A percentile compares a stretch with the other conserved stretches of the same genome.
These are phyloP conservation scores for Eclectus roratus DNA, from an alignment of 2,113 vertebrate species.

Conservation along the genomic window DNA sequence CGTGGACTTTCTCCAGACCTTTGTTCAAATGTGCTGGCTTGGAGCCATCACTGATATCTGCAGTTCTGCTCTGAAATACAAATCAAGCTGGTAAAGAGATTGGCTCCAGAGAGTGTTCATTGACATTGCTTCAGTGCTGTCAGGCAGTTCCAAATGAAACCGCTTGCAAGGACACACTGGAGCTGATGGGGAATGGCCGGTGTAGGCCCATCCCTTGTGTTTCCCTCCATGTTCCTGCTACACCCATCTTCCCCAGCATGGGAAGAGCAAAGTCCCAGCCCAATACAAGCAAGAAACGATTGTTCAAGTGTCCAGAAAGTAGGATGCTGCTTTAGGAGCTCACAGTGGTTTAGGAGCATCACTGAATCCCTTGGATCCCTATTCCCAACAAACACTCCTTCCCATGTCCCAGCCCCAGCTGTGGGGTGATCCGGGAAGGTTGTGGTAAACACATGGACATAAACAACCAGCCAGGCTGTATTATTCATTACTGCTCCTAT, in stretches of 20 bases:
- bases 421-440: background rate
- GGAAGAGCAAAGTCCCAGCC: background rate
- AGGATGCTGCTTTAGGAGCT: background rate
- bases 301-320: background rate
- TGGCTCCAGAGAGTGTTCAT: background rate
- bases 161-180: background rate
- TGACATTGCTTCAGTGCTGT: background rate
- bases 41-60: background rate
- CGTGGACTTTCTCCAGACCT: background rate
- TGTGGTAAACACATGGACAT: background rate
- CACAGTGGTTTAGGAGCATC: background rate
- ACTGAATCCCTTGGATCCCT: background rate
- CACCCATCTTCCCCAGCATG: background rate
- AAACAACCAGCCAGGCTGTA: background rate
- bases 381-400: background rate
- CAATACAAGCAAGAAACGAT: fast-evolving
- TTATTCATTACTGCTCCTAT: background rate
- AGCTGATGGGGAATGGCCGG: background rate
- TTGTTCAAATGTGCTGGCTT: background rate
- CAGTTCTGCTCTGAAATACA: background rate
- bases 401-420: background rate
- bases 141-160: background rate
- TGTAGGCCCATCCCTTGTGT: fast-evolving
- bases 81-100: background rate
- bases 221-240: background rate